Base-by-base conservation (phyloP, 2,113 vertebrate genomes). In the Atherinomorus stipes region DNA sequence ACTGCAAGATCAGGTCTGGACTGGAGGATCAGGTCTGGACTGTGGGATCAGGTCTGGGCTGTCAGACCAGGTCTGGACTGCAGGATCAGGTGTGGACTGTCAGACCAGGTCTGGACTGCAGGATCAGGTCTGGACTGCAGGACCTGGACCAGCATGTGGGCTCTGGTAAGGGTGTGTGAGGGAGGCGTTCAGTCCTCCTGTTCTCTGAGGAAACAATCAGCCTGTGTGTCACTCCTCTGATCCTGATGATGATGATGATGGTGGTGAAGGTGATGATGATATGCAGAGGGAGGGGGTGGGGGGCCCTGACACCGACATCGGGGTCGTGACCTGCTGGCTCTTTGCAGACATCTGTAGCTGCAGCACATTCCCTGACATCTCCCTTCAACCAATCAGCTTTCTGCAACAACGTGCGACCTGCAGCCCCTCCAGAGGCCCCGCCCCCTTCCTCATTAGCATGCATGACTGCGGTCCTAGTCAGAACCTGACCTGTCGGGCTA, bases 401-500 rank as follows among this genome's bases (percentile, higher is more conserved):
- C 77, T 66, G 72, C 18, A 76, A 82, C 74, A 85, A 89, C 86
- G 76, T 58, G 23, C 57, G 78, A 78, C 71, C 77, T 64, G 64
- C 38, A 49, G 18, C 50, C 21, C 37, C 40, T 7, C 22, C 44
- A 40, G 34, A 51, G 58, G 47, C 56, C 71, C 50, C 47, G 10
- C 79, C 85, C 58, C 52, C 56, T 16, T 28, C 3, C 88, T 90
- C 90, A 91, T 93, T 89, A 89, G 64, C 86, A 92, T 91, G 90
- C 90, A 91, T 79, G 81, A 75, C 84, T 80, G 86, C 5, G 85
- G 85, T 84, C 85, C 78, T 34, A 9, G 74, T 82, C 67, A 86
- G 81, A 9, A 21, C 78, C 78, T 86, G 90, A 90, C 83, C 90
- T 85, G 86, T 53, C 56, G 53, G 83, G 31, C 22, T 1, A 78